Conservation (phyloP, 2,888 invertebrate genomes). For the Dichetophora obliterata region DNA sequence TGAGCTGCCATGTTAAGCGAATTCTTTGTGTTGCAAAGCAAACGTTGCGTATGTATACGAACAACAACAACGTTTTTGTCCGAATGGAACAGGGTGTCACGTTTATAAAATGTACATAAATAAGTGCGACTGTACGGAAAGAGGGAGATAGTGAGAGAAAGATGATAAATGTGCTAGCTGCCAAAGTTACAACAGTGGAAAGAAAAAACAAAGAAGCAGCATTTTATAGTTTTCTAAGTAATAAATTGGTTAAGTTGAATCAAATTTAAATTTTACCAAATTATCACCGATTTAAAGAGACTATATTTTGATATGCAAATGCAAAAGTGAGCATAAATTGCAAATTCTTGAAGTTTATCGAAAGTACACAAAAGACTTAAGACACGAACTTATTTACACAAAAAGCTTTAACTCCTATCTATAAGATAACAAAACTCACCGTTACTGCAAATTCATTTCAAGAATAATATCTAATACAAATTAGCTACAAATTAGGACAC, state of each 20-base stretch:
- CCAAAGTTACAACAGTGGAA: conserved; percentile 23
- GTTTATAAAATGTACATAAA: conserved; percentile 44
- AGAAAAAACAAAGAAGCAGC: neutral
- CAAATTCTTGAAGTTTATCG: no score
- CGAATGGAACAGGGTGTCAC: conserved; percentile 35
- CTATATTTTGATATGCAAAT: no score
- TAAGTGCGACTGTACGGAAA: conserved; percentile 27
- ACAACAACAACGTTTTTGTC: conserved; percentile 1
- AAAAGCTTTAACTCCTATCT: no score
- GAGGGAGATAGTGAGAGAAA: conserved; percentile 35
- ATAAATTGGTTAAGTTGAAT: neutral
- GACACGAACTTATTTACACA: no score
- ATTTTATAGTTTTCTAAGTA: neutral
- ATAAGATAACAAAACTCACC: no score
- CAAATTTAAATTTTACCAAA: neutral
- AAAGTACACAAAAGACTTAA: no score
- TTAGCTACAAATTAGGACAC: no score
- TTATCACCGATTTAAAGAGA: no score
- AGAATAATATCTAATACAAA: no score
- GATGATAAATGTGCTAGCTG: conserved; percentile 41
- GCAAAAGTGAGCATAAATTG: no score
- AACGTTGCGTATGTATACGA: neutral
- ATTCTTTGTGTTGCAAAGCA: neutral
- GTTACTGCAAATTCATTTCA: no score
- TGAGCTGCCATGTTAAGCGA: neutral